Evolutionary conservation across 2,888 invertebrate species (phyloP), one percentile per base, ranked within the genome.

Genomic region (Drosophila algonquin): DNA sequence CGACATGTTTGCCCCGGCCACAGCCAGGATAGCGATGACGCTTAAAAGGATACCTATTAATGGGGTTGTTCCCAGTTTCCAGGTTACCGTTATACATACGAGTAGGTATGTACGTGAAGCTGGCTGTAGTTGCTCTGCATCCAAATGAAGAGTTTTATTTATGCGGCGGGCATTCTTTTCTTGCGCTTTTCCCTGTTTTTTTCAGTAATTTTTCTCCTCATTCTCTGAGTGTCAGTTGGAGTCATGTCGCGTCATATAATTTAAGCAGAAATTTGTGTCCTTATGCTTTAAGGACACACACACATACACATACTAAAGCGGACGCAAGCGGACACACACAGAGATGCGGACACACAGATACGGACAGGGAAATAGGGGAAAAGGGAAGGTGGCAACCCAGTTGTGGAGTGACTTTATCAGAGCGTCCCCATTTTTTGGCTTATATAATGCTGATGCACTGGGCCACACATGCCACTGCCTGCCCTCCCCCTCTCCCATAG

Each of bases 391-490:
- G 45, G 30, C 63, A 80, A 81, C 81, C 81, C 81, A 83, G 81
- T 81, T 81, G 63, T 55, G 50, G 46, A 78, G 85, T 76, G 79
- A 76, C 83, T 82, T 86, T 87, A 86, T 85, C 86, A 80, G 83
- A 65, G 73, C 83, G 76, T 76, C 76, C 85, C 81, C 56, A 35
- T 67, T 67, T 56, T 56, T 68, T 68, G 56, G 67, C 44, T 67
- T 67, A 68, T 57, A 67, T 68, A 69, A 67, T 45, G 27, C 50
- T 50, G 44, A 68, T 73, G 73, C 61, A 71, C 51, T 35, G 35
- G 35, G 32, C 32, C 32, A 10, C 30, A 61, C 70, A 55, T 14
- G 54, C 24, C 35, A n/a, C 10, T 8, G 12, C 24, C 35, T n/a
- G 10, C 35, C 10, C 8, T n/a, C n/a, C n/a, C 54, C 16, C 40